A percentile compares a stretch with the other conserved stretches of the same genome.
phyloP scores from a whole-genome alignment of 2,888 invertebrate genomes.

The Eupithecia insigniata region DNA sequence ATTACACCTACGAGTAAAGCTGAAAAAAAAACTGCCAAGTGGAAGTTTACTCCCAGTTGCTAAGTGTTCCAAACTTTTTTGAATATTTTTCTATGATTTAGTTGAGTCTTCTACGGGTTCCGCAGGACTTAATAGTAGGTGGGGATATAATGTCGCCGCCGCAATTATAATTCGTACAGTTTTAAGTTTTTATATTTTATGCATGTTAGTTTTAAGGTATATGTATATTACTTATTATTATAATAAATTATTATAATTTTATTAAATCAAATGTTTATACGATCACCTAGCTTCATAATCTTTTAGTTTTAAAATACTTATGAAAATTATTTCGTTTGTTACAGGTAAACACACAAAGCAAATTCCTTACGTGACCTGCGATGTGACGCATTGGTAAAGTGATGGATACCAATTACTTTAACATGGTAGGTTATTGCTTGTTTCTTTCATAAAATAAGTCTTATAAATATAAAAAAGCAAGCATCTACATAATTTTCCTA shows the following conservation, averaged over 20 bases:
- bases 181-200: too few species aligned
- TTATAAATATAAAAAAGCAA: too few species aligned
- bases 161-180: too few species aligned
- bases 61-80: not conserved
- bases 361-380: not conserved
- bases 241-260: too few species aligned
- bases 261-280: too few species aligned
- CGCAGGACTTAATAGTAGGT: not conserved
- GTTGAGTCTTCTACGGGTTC: not conserved
- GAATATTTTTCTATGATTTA: not conserved
- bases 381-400: not conserved
- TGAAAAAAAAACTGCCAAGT: not conserved
- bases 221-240: too few species aligned
- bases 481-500: too few species aligned
- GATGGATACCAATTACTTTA: not conserved
- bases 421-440: not conserved
- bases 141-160: too few species aligned
- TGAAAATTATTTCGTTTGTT: conserved; percentile 6
- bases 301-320: not conserved
- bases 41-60: not conserved
- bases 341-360: conserved; percentile 11
- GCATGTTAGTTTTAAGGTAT: too few species aligned
- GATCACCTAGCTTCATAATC: too few species aligned
- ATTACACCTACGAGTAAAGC: not conserved
- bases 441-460: not conserved